These are phyloP conservation scores for Dicycla oo DNA, from an alignment of 2,888 invertebrate species.

Conservation along the genomic window DNA sequence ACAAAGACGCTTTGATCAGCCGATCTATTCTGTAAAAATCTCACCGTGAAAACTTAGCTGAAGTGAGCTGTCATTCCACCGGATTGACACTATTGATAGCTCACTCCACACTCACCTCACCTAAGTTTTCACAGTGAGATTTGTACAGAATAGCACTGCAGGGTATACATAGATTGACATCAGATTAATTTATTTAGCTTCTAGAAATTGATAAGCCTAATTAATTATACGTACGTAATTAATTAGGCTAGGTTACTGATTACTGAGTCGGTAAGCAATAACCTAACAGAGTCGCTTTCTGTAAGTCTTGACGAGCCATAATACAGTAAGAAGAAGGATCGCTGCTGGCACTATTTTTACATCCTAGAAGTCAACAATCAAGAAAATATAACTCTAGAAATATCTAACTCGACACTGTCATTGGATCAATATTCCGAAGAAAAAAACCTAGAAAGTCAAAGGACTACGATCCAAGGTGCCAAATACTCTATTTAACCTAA, in stretches of 20 bases:
- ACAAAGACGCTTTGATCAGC: not conserved
- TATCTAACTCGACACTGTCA: not conserved
- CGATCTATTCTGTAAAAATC: too few relatives aligned
- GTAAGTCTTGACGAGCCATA: too few relatives aligned
- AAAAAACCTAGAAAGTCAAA: not conserved
- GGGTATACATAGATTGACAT: too few relatives aligned
- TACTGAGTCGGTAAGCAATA: not conserved
- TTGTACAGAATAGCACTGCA: too few relatives aligned
- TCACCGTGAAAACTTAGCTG: too few relatives aligned
- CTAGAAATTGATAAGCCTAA: too few relatives aligned
- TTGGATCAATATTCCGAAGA: not conserved
- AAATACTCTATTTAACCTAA: slow-evolving; percentile 26
- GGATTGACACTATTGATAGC: too few relatives aligned
- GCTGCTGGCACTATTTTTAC: not conserved
- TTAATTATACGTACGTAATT: not conserved
- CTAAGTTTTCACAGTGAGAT: too few relatives aligned
- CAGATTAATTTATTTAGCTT: too few relatives aligned
- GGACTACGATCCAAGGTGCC: not conserved
- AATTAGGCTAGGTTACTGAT: not conserved
- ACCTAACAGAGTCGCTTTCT: too few relatives aligned
- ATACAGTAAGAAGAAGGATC: not conserved
- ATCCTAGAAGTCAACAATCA: not conserved
- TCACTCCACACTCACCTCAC: too few relatives aligned
- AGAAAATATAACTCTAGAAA: not conserved
- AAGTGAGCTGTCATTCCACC: too few relatives aligned